Conservation (phyloP, 2,888 invertebrate genomes). For the Matsumyia berberina region DNA sequence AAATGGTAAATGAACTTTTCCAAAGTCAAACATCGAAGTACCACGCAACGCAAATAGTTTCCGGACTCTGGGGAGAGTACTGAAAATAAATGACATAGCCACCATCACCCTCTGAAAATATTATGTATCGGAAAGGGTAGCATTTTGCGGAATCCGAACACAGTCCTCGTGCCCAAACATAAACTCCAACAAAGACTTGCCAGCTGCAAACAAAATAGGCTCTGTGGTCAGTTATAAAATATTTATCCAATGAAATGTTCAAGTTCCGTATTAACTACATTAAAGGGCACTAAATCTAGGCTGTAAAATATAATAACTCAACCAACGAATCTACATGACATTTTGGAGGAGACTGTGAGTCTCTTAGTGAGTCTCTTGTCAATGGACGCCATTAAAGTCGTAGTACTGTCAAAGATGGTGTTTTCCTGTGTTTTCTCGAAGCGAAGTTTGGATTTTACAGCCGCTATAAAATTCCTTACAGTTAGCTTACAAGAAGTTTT, state of each 20-base stretch:
- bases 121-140: slow-evolving; percentile 12
- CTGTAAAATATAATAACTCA: slow-evolving; percentile 50
- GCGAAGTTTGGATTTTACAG: slow-evolving; percentile 42
- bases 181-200: slow-evolving; percentile 9
- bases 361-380: slow-evolving; percentile 20
- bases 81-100: slow-evolving; percentile 26
- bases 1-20: slow-evolving; percentile 53
- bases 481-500: slow-evolving; percentile 12
- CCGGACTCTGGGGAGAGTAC: slow-evolving; percentile 1
- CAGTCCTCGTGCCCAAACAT: background rate
- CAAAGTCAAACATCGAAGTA: slow-evolving; percentile 26
- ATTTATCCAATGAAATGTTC: slow-evolving; percentile 44
- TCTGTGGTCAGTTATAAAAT: slow-evolving; percentile 35
- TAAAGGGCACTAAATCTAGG: slow-evolving; percentile 53
- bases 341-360: slow-evolving; percentile 15
- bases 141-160: slow-evolving; percentile 16
- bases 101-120: background rate
- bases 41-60: slow-evolving; percentile 9
- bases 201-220: background rate
- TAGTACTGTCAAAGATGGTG: slow-evolving; percentile 14
- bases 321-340: slow-evolving; percentile 18
- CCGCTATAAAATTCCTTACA: slow-evolving; percentile 33
- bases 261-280: slow-evolving; percentile 49
- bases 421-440: background rate
- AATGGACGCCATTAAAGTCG: slow-evolving; percentile 35